phyloP scores from a whole-genome alignment of 2,888 invertebrate species.

The Sycophila texana region DNA sequence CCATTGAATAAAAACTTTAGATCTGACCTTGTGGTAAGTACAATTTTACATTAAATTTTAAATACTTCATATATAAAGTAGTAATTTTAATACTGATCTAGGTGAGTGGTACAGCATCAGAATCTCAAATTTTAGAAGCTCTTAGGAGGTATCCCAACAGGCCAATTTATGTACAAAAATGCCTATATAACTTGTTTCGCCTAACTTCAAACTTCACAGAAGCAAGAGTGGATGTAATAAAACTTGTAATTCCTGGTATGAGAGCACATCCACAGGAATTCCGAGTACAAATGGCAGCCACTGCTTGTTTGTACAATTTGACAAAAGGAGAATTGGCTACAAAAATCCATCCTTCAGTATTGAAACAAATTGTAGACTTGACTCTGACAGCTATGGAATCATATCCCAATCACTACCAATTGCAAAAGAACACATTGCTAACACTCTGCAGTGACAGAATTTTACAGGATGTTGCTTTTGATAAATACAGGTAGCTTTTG shows the following conservation, averaged over 20 bases:
- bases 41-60: conserved; percentile 13
- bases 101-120: conserved; percentile 79
- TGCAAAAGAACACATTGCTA: conserved; percentile 85
- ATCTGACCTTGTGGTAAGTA: conserved; percentile 74
- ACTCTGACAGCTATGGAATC: conserved; percentile 83
- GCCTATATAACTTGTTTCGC: conserved; percentile 81
- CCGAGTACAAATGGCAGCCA: conserved; percentile 85
- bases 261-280: conserved; percentile 77
- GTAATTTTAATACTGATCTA: conserved; percentile 58
- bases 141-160: conserved; percentile 79
- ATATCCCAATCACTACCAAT: conserved; percentile 81
- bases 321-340: conserved; percentile 81
- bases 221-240: conserved; percentile 81
- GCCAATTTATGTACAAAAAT: conserved; percentile 81
- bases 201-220: conserved; percentile 76
- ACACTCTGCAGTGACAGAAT: conserved; percentile 86
- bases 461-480: conserved; percentile 83
- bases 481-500: conserved; percentile 76
- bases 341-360: conserved; percentile 80
- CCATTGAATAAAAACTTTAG: conserved; percentile 73
- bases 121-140: conserved; percentile 79
- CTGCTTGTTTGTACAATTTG: conserved; percentile 85
- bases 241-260: conserved; percentile 78
- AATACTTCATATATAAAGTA: conserved; percentile 22
- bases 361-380: conserved; percentile 80